phyloP scores from a whole-genome alignment of 2,113 vertebrate species.

The Caracal caracal region DNA sequence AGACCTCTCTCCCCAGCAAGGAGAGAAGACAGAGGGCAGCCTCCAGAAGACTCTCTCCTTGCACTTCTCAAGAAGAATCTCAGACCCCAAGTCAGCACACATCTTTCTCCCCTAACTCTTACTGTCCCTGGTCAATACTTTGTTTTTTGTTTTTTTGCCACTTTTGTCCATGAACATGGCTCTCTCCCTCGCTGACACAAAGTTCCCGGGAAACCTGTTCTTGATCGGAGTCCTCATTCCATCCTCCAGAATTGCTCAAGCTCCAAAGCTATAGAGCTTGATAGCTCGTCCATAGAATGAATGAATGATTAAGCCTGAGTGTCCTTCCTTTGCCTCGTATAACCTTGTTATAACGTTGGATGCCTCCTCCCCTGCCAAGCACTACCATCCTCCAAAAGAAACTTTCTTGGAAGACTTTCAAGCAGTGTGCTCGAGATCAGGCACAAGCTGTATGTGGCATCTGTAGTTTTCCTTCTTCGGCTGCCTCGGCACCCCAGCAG shows the following conservation, averaged over 20 bases:
- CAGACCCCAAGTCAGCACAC: accelerated
- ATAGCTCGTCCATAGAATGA: not conserved
- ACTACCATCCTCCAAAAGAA: not conserved
- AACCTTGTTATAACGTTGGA: no score
- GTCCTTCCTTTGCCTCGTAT: not conserved
- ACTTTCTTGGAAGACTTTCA: not conserved
- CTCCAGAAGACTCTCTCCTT: not conserved
- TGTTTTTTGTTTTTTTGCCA: not conserved
- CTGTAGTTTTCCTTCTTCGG: not conserved
- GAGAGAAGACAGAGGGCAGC: no score
- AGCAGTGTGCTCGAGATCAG: not conserved
- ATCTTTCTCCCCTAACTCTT: no score
- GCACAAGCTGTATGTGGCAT: not conserved
- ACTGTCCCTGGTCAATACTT: not conserved
- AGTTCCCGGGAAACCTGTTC: not conserved
- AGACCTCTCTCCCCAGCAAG: not conserved
- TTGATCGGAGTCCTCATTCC: not conserved
- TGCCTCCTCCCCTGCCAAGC: not conserved
- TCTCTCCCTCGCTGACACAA: not conserved
- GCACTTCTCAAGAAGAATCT: not conserved
- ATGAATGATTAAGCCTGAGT: not conserved
- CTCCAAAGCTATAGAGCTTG: not conserved
- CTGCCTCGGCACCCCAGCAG: no score
- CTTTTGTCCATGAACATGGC: accelerated
- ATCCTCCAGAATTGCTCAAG: not conserved